Evolutionary conservation across 2,888 invertebrate genomes (phyloP).

Genomic region (Sesamia inferens): DNA sequence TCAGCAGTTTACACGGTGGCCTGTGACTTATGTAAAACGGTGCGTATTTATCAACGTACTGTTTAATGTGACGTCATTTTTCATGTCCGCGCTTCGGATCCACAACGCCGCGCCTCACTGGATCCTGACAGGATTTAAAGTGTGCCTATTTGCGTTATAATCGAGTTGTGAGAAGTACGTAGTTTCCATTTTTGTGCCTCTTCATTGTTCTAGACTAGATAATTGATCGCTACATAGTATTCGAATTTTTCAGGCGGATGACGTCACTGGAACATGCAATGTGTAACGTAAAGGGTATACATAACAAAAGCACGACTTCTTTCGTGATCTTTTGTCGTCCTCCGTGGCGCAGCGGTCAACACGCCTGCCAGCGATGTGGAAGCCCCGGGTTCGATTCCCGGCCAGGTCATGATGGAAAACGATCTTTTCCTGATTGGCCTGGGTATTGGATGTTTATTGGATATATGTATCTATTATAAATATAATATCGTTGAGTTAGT

Average conservation of each 20-base stretch:
- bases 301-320: no score
- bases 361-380: no score
- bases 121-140: conserved; percentile 45
- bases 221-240: neutral
- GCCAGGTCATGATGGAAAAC: no score
- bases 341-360: no score
- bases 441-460: no score
- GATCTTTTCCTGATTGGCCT: no score
- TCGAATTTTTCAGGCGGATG: neutral
- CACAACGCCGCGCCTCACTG: conserved; percentile 47
- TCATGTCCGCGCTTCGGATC: conserved; percentile 50
- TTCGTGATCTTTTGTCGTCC: no score
- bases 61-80: conserved; percentile 56
- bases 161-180: neutral
- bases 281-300: no score
- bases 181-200: neutral
- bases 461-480: no score
- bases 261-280: neutral
- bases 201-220: neutral
- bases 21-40: conserved; percentile 58
- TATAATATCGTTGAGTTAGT: no score
- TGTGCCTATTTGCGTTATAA: conserved; percentile 35
- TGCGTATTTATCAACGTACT: conserved; percentile 52
- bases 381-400: no score
- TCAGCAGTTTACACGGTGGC: conserved; percentile 51